These are phyloP conservation scores for Ptilodon capucinus DNA, from an alignment of 2,888 invertebrate genomes.

Conservation along the genomic window DNA sequence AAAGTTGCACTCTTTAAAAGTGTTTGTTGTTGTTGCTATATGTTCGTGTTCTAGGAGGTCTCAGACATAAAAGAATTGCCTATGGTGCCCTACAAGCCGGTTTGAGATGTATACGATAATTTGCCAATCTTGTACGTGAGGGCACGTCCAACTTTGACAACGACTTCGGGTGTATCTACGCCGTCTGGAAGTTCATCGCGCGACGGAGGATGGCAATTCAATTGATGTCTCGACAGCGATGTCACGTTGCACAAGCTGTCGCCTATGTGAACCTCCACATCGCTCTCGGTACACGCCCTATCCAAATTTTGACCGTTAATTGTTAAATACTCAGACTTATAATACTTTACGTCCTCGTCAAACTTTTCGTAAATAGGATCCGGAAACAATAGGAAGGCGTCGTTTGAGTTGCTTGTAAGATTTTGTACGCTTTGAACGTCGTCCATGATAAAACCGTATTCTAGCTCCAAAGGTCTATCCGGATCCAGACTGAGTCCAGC, in stretches of 20 bases:
- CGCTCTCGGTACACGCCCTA: conserved; percentile 94
- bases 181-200: conserved; percentile 85
- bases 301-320: conserved; percentile 96
- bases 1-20: too few species aligned
- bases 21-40: too few species aligned
- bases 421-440: conserved; percentile 93
- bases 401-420: conserved; percentile 85
- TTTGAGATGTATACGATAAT: conserved; percentile 92
- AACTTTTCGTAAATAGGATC: conserved; percentile 95
- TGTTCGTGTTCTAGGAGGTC: too few species aligned
- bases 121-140: conserved; percentile 93
- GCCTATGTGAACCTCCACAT: conserved; percentile 94
- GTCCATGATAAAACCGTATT: conserved; percentile 98
- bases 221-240: conserved; percentile 93
- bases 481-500: conserved; percentile 87
- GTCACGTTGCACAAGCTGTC: conserved; percentile 96
- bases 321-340: conserved; percentile 97
- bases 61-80: too few species aligned
- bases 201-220: conserved; percentile 96
- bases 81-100: conserved; percentile 89
- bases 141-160: conserved; percentile 93
- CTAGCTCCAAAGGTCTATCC: conserved; percentile 90
- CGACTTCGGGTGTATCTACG: conserved; percentile 89
- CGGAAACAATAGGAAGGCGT: conserved; percentile 93
- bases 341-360: conserved; percentile 94